A percentile compares a stretch with the other conserved stretches of the same genome.
Conservation (phyloP, 2,888 invertebrate species). For the Timandra comae region DNA sequence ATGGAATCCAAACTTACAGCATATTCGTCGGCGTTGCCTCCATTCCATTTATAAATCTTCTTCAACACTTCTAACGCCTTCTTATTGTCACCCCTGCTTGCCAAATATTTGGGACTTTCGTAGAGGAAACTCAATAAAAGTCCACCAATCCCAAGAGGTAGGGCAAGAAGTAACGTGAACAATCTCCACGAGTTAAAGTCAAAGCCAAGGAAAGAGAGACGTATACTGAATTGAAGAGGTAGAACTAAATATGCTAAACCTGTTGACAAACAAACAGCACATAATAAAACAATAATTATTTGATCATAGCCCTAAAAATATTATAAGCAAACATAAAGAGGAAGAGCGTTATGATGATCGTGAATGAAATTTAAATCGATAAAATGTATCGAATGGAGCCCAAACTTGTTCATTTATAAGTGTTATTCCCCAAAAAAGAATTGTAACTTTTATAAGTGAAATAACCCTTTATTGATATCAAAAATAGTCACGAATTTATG, state of each 20-base stretch:
- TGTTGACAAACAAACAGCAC: too few relatives aligned
- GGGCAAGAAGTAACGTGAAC: conserved; percentile 65
- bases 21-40: conserved; percentile 34
- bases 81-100: conserved; percentile 74
- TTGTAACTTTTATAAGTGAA: too few relatives aligned
- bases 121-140: conserved; percentile 74
- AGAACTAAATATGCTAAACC: conserved; percentile 77
- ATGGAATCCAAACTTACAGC: conserved; percentile 36
- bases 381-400: too few relatives aligned
- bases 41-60: conserved; percentile 37
- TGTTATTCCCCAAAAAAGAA: too few relatives aligned
- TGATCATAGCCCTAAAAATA: too few relatives aligned
- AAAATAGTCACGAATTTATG: too few relatives aligned
- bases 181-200: conserved; percentile 82
- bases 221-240: conserved; percentile 62
- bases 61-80: conserved; percentile 67
- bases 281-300: too few relatives aligned
- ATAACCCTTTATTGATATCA: conserved; percentile 58
- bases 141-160: conserved; percentile 64
- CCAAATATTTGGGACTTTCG: conserved; percentile 86
- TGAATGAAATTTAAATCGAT: too few relatives aligned
- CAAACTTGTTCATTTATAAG: too few relatives aligned
- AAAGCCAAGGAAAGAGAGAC: conserved; percentile 55
- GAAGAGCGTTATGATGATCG: too few relatives aligned
- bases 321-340: too few relatives aligned